These are phyloP conservation scores for Tribolium castaneum DNA, from an alignment of 1,140 invertebrate genomes.

Conservation along the genomic window DNA sequence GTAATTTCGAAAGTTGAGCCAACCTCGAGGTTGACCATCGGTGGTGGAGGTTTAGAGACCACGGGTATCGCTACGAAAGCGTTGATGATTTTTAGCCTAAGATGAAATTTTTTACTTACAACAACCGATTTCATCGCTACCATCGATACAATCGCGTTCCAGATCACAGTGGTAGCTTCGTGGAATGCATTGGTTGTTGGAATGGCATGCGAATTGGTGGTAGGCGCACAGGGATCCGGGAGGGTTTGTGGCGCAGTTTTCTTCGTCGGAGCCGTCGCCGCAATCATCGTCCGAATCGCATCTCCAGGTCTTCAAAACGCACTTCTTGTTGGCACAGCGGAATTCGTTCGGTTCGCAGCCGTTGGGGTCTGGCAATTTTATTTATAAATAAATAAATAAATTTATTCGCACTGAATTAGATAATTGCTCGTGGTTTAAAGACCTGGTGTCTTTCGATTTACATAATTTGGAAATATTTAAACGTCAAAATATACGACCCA, in stretches of 20 bases:
- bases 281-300: conserved; percentile 95
- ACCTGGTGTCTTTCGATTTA: too few species aligned
- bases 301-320: conserved; percentile 91
- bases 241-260: conserved; percentile 69
- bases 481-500: too few species aligned
- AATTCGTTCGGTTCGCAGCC: conserved; percentile 95
- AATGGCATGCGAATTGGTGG: conserved; percentile 85
- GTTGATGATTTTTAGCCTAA: background rate
- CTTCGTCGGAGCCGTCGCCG: conserved; percentile 87
- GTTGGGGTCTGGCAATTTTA: conserved; percentile 63
- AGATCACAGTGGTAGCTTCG: conserved; percentile 94
- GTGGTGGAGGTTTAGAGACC: conserved; percentile 76
- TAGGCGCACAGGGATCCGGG: conserved; percentile 78
- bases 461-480: too few species aligned
- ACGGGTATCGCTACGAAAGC: conserved; percentile 50
- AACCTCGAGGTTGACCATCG: conserved; percentile 74
- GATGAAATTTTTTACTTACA: conserved; percentile 51
- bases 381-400: too few species aligned
- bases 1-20: conserved; percentile 82
- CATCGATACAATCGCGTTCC: conserved; percentile 87
- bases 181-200: conserved; percentile 89
- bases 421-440: too few species aligned
- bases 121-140: conserved; percentile 92
- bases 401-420: too few species aligned
- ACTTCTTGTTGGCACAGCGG: conserved; percentile 87